phyloP scores from a whole-genome alignment of 1,140 invertebrate genomes.

The Lepidostoma basale region DNA sequence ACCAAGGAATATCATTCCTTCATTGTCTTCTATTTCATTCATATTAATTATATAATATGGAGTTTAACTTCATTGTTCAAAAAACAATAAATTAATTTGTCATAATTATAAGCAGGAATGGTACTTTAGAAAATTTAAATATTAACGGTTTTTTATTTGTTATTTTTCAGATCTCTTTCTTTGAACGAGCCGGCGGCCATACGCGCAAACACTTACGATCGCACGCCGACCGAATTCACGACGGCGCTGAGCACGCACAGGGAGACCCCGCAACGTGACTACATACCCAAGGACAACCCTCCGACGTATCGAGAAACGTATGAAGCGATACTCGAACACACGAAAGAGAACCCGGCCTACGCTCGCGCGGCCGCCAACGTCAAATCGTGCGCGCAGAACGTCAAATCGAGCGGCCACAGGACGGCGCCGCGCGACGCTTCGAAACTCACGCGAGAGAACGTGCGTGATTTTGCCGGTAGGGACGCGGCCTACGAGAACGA shows the following conservation, averaged over 20 bases:
- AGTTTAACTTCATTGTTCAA: too few species aligned
- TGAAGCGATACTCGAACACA: conserved; percentile 16
- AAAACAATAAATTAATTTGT: too few species aligned
- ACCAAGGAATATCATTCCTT: too few species aligned
- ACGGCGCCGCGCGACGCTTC: neutral
- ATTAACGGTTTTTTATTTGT: too few species aligned
- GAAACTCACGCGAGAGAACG: conserved; percentile 14
- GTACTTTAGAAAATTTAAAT: too few species aligned
- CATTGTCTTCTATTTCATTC: too few species aligned
- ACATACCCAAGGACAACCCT: conserved; percentile 21
- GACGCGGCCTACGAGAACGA: conserved; percentile 44
- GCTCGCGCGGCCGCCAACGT: neutral
- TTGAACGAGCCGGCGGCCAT: conserved; percentile 53
- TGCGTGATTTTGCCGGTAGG: conserved; percentile 36
- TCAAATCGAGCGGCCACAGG: neutral
- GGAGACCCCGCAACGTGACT: conserved; percentile 23
- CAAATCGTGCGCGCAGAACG: conserved; percentile 9
- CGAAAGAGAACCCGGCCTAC: conserved; percentile 4
- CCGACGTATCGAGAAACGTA: neutral
- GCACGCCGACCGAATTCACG: conserved; percentile 54
- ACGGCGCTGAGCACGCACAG: conserved; percentile 44
- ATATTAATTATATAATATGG: too few species aligned
- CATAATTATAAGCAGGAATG: too few species aligned
- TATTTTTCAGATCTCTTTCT: conserved; percentile 54
- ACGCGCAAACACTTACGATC: conserved; percentile 48